phyloP scores from a whole-genome alignment of 2,113 vertebrate genomes.

The Chauna torquata region DNA sequence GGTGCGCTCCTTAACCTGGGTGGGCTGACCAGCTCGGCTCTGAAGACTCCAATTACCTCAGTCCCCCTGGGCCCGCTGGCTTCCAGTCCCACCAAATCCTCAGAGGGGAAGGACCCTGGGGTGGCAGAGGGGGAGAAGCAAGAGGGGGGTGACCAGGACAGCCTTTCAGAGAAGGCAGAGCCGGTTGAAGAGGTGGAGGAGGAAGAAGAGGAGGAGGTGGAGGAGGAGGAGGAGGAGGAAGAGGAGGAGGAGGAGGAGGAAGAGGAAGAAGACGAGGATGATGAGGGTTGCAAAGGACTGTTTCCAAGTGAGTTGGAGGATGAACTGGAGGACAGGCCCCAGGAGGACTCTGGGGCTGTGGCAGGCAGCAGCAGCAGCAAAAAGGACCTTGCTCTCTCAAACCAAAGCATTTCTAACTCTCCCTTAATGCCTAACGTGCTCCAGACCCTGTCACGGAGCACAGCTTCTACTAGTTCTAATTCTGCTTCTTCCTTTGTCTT shows the following conservation, averaged over 20 bases:
- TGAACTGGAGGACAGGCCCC: conserved; percentile 87
- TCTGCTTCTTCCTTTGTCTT: conserved; percentile 91
- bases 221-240: conserved; percentile 81
- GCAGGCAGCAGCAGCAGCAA: conserved; percentile 85
- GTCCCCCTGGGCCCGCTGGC: conserved; percentile 83
- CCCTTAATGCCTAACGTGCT: conserved; percentile 99
- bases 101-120: conserved; percentile 80
- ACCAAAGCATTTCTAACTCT: conserved; percentile 99
- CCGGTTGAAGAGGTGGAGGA: conserved; percentile 74
- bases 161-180: conserved; percentile 78
- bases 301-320: conserved; percentile 85
- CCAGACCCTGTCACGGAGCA: conserved; percentile 91
- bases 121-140: conserved; percentile 74
- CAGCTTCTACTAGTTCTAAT: conserved; percentile 89
- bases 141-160: conserved; percentile 68
- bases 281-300: conserved; percentile 85
- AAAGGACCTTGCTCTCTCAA: conserved; percentile 97
- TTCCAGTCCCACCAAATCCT: conserved; percentile 92
- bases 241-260: conserved; percentile 90
- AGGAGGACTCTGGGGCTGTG: conserved; percentile 80
- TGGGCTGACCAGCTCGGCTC: conserved; percentile 85
- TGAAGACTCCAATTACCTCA: conserved; percentile 93
- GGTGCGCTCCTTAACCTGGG: conserved; percentile 89
- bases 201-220: conserved; percentile 81
- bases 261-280: conserved; percentile 90